Base-by-base conservation (phyloP, 2,797 vertebrate species). In the Sebastes taczanowskii region DNA sequence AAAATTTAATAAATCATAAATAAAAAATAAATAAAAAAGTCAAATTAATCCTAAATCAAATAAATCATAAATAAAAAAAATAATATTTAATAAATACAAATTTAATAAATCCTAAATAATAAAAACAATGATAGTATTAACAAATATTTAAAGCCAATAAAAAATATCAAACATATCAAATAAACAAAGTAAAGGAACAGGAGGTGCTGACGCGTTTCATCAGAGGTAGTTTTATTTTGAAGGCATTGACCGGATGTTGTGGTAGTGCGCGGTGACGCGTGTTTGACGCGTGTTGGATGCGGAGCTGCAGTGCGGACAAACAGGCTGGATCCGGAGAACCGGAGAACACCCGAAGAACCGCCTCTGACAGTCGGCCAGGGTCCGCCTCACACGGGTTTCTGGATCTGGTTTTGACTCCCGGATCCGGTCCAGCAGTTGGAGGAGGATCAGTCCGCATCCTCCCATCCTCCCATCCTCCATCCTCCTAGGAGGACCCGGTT, bases 251-350 rank as follows among this genome's bases (percentile, higher is more conserved):
- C 83, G 93, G 93, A 94, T 84, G 86, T 76, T 34, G 64, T 73
- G 68, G 16, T 3, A 0, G 65, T 16, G 70, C 4, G 11, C 2
- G 32, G n/a, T 64, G 74, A 59, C 38, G 79, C 20, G 0, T 11
- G 1, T 6, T 81, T 92, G 88, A 89, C 65, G 79, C 83, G 35
- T 23, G 82, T 7, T 75, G 81, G 86, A 80, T 83, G 90, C 86
- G 90, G 90, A 75, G 93, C 95, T 96, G 96, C 96, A 96, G 93
- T 96, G 95, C 96, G 95, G 95, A 96, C 93, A 95, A 95, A 94
- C 89, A 82, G 86, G 83, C 83, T 68, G 88, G 85, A 86, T 76
- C 75, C 67, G 77, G 89, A 90, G 86, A 80, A 71, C 73, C 86
- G 25, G 74, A 38, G 35, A 38, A 78, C 85, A 38, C 81, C 84